Evolutionary conservation across 2,797 vertebrate genomes (phyloP).

Genomic region (Peromyscus nudipes): DNA sequence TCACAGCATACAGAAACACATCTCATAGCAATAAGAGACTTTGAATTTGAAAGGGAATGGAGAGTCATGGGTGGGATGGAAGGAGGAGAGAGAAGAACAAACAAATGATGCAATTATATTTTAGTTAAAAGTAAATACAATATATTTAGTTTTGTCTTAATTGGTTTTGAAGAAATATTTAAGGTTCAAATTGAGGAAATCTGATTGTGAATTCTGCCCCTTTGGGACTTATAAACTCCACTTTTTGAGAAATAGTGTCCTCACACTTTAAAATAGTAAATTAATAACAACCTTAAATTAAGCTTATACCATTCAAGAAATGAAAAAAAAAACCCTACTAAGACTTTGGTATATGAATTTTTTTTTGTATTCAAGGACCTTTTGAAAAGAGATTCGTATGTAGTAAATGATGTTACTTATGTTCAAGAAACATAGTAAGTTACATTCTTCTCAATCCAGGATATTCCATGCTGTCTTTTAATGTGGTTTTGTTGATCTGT

Average conservation of each 20-base stretch:
- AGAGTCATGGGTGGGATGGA: not conserved
- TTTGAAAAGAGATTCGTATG: not conserved
- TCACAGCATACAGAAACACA: too few species aligned
- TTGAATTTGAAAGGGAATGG: not conserved
- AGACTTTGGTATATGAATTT: not conserved
- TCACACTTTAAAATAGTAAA: not conserved
- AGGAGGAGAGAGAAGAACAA: not conserved
- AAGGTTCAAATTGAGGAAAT: not conserved
- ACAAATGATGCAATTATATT: not conserved
- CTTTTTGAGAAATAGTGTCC: not conserved
- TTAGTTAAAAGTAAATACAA: not conserved
- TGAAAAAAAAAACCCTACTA: not conserved
- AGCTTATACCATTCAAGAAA: not conserved
- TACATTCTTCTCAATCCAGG: not conserved
- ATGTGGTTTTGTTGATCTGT: not conserved
- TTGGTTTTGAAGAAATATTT: not conserved
- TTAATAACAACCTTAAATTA: not conserved
- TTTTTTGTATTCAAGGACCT: not conserved
- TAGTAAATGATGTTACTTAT: not conserved
- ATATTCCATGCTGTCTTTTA: not conserved
- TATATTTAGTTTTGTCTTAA: conserved; percentile 6
- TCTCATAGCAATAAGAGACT: not conserved
- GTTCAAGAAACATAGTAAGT: not conserved
- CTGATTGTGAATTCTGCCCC: not conserved
- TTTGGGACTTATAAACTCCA: not conserved